Base-by-base conservation (phyloP, 2,113 vertebrate species). In the Oreochromis tanganicae region DNA sequence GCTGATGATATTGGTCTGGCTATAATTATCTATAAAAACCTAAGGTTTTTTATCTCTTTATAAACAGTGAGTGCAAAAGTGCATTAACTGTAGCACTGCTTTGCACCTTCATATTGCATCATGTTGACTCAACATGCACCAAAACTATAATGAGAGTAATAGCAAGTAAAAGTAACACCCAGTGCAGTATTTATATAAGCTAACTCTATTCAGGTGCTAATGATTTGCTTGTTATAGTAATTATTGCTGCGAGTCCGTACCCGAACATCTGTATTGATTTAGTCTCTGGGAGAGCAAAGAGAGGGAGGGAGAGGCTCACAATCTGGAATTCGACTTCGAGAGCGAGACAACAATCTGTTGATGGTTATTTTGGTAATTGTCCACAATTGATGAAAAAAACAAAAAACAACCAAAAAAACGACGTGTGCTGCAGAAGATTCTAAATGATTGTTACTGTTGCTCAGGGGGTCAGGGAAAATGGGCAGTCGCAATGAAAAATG, bases 211-310 rank as follows among this genome's bases (percentile, higher is more conserved):
- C 91, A 91, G 87, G 91, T 94, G 94, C 95, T 96, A 96, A 96
- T 95, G 94, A 96, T 93, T 95, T 91, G 95, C 94, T 95, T 96
- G 94, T 96, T 96, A 93, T 84, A 91, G 93, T 93, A 96, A 96
- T 97, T 96, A 96, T 92, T 92, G 93, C 94, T 90, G 93, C 57
- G 85, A 96, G 85, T 91, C 94, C 93, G 93, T 90, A 95, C 92
- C 82, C 78, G 93, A 97, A 97, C 96, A 97, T 97, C 96, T 96
- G 96, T 95, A 96, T 96, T 94, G 93, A 93, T 96, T 95, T 92
- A 94, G 89, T 93, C 90, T 92, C 90, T 50, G 84, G 90, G 91
- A 94, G 93, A 91, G 91, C 85, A 82, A 80, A 71, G 88, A 88
- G 87, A 90, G 85, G 86, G 89, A 90, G 93, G 92, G 93, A 90